A percentile compares a stretch with the other conserved stretches of the same genome.
Conservation (phyloP, 2,888 invertebrate genomes). For the Clanis bilineata region DNA sequence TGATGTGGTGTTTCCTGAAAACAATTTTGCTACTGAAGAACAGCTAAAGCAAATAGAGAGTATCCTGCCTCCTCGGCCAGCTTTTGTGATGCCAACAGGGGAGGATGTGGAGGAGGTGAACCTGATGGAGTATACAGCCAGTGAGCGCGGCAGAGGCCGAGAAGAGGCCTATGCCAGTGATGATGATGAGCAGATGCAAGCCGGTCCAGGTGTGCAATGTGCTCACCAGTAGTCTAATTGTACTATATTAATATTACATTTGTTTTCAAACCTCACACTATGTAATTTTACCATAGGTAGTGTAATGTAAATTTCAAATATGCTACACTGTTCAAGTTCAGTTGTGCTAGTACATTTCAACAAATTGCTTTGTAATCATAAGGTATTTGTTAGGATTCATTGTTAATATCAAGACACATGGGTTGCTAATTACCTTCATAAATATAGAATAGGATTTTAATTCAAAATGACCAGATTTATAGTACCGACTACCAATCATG, state of each 20-base stretch:
- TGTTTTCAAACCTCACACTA: constrained; percentile 69
- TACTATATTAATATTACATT: constrained; percentile 46
- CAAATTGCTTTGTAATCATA: constrained; percentile 14
- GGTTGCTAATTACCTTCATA: too few species aligned
- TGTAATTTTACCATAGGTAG: constrained; percentile 60
- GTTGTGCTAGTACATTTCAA: constrained; percentile 46
- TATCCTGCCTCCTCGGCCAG: constrained; percentile 87
- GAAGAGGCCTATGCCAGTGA: constrained; percentile 89
- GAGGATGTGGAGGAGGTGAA: constrained; percentile 94
- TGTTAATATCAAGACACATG: not conserved
- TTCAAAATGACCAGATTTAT: too few species aligned
- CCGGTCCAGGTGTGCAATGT: constrained; percentile 87
- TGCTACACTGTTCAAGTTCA: constrained; percentile 47
- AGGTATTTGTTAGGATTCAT: not conserved
- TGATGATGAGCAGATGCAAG: constrained; percentile 80
- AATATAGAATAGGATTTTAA: too few species aligned
- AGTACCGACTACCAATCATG: too few species aligned
- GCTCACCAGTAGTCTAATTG: constrained; percentile 87
- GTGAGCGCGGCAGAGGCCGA: constrained; percentile 77
- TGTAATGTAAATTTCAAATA: constrained; percentile 55
- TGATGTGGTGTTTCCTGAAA: constrained; percentile 91
- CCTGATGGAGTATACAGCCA: constrained; percentile 88
- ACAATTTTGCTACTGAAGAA: constrained; percentile 88
- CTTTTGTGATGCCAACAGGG: constrained; percentile 87
- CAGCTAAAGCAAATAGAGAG: constrained; percentile 87